Evolutionary conservation across 1,140 invertebrate genomes (phyloP), one percentile per base, ranked within the genome.

Genomic region (Trialeurodes vaporariorum): DNA sequence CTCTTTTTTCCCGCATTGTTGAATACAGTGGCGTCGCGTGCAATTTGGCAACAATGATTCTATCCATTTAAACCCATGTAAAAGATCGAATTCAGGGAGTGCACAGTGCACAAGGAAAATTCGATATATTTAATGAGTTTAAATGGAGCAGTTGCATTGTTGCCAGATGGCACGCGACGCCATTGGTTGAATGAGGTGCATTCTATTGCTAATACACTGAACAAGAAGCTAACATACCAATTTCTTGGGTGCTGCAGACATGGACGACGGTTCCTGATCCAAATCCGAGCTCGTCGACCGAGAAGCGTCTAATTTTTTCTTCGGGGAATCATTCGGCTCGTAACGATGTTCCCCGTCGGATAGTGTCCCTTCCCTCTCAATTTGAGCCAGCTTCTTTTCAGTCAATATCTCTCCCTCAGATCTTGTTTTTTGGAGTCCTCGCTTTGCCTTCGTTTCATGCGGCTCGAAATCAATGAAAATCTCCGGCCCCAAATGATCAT

Each of bases 401-500:
- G 87, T 77, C 64, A 88, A 77, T 67, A 92, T 91, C 78, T 91
- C 87, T 1, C 89, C 88, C 75, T 92, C 90, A 0, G 89, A 91
- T 27, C 89, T 77, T 0, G 90, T 90, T 80, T 92, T 92, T 59
- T 86, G 84, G 40, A 91, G 76, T n/a, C 79, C 71, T 62, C 80
- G 78, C 26, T 77, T 73, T 59, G 79, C 75, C 27, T 70, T 64
- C 26, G 68, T 59, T 11, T 67, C 69, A 27, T 66, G 60, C 24
- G 74, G 74, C 77, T 93, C 90, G 75, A 92, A 93, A 76, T 92
- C 88, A 70, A 93, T 92, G 61, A 93, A 86, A 67, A 93, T 92
- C 79, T 93, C 91, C 34, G 34, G 34, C 34, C 34, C 34, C 34
- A 49, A 9, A 5, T 5, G 5, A 17, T 49, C 34, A 17, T 49